phyloP scores from a whole-genome alignment of 2,888 invertebrate genomes.

The Chrysolina haemoptera region DNA sequence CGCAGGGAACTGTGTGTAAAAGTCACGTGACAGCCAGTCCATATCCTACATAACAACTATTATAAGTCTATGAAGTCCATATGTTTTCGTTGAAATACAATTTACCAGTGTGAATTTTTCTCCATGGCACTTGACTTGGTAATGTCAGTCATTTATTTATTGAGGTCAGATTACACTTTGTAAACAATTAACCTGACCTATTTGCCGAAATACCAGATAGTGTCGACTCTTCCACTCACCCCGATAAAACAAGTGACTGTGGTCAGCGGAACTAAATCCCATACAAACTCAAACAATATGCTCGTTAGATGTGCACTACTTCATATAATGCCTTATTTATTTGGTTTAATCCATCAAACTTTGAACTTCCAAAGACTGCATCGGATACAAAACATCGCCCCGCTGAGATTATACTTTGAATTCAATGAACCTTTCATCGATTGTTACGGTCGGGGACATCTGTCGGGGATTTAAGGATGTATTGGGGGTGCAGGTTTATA shows the following conservation, averaged over 20 bases:
- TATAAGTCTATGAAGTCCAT: no score
- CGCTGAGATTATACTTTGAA: neutral
- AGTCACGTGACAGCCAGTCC: no score
- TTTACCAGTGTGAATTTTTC: no score
- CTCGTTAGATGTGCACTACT: constrained; percentile 28
- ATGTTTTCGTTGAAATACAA: no score
- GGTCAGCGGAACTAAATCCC: constrained; percentile 31
- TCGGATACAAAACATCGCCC: constrained; percentile 11
- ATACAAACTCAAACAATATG: constrained; percentile 29
- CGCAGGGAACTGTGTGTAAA: no score
- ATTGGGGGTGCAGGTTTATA: constrained; percentile 4
- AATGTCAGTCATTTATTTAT: no score
- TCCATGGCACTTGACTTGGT: no score
- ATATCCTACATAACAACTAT: no score
- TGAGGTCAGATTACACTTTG: no score
- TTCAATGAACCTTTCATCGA: constrained; percentile 19
- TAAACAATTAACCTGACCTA: neutral
- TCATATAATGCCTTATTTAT: constrained; percentile 23
- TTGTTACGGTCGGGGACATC: constrained; percentile 21
- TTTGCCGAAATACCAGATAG: neutral
- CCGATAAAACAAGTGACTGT: neutral
- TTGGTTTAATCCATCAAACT: constrained; percentile 12
- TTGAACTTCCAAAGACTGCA: constrained; percentile 3
- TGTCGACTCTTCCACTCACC: neutral
- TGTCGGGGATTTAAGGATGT: constrained; percentile 16